Percentiles rank a stretch among this genome's conserved stretches.
These are phyloP conservation scores for Amphipoea lucens DNA, from an alignment of 2,888 invertebrate genomes.

Conservation along the genomic window DNA sequence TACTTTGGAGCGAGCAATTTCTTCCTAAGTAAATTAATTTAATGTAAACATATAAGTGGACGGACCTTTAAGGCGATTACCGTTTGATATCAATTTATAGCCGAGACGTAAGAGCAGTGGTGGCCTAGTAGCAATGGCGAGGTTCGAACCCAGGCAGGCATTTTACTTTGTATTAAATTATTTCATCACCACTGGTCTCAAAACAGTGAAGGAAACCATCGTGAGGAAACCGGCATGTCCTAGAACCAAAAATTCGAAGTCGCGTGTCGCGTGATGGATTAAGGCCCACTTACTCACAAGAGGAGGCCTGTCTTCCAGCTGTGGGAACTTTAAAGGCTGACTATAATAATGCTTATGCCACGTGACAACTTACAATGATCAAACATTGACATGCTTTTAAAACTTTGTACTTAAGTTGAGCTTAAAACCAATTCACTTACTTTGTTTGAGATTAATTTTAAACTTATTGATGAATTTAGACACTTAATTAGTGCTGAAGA, in stretches of 20 bases:
- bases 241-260: background rate
- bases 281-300: too few relatives aligned
- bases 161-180: background rate
- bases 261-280: background rate
- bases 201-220: background rate
- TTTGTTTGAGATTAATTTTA: constrained; percentile 10
- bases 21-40: constrained; percentile 61
- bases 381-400: constrained; percentile 7
- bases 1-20: constrained; percentile 54
- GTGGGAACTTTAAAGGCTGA: background rate
- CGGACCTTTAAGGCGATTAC: constrained; percentile 50
- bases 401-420: constrained; percentile 20
- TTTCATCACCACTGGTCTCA: background rate
- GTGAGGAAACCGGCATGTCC: background rate
- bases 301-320: background rate
- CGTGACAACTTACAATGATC: background rate
- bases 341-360: background rate
- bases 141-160: background rate
- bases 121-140: background rate
- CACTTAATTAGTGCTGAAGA: background rate
- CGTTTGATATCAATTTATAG: constrained; percentile 53
- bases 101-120: background rate
- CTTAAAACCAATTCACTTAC: constrained; percentile 6
- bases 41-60: constrained; percentile 56
- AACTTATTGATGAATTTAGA: background rate